Percentiles rank a stretch among this genome's conserved stretches.
Conservation (phyloP, 2,888 invertebrate species). For the Cremastinae sp. region DNA sequence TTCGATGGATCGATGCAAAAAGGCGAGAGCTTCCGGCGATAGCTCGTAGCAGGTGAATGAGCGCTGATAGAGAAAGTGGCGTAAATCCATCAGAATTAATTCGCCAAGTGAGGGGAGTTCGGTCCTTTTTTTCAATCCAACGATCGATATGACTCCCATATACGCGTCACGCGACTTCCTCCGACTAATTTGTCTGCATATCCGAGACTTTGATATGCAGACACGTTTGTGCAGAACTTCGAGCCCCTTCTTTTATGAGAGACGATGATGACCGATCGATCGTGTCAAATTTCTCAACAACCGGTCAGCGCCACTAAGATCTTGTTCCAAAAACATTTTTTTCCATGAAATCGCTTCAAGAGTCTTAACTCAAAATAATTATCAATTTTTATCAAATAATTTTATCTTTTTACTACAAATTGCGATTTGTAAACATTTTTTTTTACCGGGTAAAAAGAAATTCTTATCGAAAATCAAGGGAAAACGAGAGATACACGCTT, state of each 20-base stretch:
- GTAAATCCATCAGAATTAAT: background rate
- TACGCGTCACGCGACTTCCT: slow-evolving; percentile 51
- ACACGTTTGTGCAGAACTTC: background rate
- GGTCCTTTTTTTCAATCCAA: slow-evolving; percentile 1
- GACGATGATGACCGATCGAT: slow-evolving; percentile 36
- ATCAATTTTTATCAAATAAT: background rate
- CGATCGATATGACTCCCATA: background rate
- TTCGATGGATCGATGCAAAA: slow-evolving; percentile 46
- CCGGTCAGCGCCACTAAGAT: slow-evolving; percentile 48
- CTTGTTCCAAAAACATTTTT: too few relatives aligned
- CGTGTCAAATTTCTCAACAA: slow-evolving; percentile 41
- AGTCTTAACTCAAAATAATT: background rate
- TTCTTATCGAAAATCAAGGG: too few relatives aligned
- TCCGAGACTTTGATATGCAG: slow-evolving; percentile 25
- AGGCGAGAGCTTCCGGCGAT: slow-evolving; percentile 18
- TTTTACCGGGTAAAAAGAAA: too few relatives aligned
- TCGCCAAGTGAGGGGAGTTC: background rate
- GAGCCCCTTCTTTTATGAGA: slow-evolving; percentile 30
- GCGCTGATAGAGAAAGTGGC: background rate
- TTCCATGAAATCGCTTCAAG: too few relatives aligned
- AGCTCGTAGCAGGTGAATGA: background rate
- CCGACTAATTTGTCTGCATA: slow-evolving; percentile 45
- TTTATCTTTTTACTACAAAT: too few relatives aligned
- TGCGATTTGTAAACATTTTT: too few relatives aligned
- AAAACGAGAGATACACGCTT: background rate